Percentiles rank a stretch among this genome's conserved stretches.
Evolutionary conservation across 1,140 invertebrate species (phyloP).

Genomic region (Orius insidiosus): DNA sequence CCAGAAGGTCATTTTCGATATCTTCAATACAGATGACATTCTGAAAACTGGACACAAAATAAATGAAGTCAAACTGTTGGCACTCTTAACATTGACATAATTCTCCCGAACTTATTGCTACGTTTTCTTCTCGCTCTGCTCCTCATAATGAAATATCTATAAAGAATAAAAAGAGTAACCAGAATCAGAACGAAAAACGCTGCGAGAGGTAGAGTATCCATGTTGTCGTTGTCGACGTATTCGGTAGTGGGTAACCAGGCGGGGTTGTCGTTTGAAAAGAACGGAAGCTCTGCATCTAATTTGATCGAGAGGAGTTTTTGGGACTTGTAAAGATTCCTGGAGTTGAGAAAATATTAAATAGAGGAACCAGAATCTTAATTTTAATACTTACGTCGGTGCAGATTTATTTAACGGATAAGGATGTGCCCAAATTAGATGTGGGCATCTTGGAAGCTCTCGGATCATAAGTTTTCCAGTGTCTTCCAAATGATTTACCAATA

Average conservation of each 20-base stretch:
- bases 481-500: constrained; percentile 38
- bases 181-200: constrained; percentile 15
- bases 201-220: constrained; percentile 11
- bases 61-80: constrained; percentile 14
- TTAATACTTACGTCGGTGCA: constrained; percentile 40
- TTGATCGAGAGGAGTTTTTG: constrained; percentile 48
- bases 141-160: constrained; percentile 17
- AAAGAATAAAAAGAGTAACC: constrained; percentile 14
- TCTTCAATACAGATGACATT: no score
- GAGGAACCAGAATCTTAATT: not conserved
- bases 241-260: constrained; percentile 14
- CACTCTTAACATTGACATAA: constrained; percentile 16
- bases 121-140: constrained; percentile 19
- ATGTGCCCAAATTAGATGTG: constrained; percentile 35
- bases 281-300: constrained; percentile 26
- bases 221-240: constrained; percentile 16
- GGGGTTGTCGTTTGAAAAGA: constrained; percentile 19
- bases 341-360: constrained; percentile 19
- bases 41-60: no score
- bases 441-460: constrained; percentile 45
- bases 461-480: constrained; percentile 29
- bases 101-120: constrained; percentile 13
- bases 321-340: constrained; percentile 50
- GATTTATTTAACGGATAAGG: constrained; percentile 51
- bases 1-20: no score